A percentile compares a stretch with the other conserved stretches of the same genome.
phyloP scores from a whole-genome alignment of 1,140 invertebrate genomes.

The Anoplophora glabripennis region DNA sequence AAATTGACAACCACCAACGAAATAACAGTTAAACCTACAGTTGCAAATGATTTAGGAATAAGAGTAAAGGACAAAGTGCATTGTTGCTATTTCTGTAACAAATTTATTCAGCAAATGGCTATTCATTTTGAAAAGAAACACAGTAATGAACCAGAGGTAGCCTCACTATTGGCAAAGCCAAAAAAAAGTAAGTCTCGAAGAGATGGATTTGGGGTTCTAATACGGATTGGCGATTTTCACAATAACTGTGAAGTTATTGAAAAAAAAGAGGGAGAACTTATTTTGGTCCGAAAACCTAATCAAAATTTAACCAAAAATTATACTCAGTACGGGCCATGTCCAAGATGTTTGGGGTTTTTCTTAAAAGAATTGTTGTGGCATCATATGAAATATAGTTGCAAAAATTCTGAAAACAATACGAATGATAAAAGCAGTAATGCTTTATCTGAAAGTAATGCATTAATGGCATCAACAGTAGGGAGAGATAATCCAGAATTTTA shows the following conservation, averaged over 20 bases:
- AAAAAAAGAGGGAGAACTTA: constrained; percentile 1
- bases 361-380: background rate
- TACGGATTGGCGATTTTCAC: background rate
- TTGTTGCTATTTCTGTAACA: constrained; percentile 9
- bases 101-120: background rate
- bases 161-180: constrained; percentile 5
- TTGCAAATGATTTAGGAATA: no score
- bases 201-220: constrained; percentile 2
- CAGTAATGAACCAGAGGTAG: constrained; percentile 5
- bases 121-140: constrained; percentile 6
- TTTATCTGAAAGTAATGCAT: background rate
- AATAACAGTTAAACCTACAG: no score
- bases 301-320: background rate
- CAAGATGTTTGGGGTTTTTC: constrained; percentile 2
- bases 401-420: no score
- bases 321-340: constrained; percentile 10
- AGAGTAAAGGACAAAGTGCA: constrained; percentile 8
- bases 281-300: background rate
- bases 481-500: background rate
- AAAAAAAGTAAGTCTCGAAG: background rate
- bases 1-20: no score
- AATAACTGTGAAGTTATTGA: constrained; percentile 12
- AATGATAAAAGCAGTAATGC: background rate
- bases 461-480: background rate
- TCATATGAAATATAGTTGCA: background rate